phyloP scores from a whole-genome alignment of 2,797 vertebrate species.

The Rhinoraja longicauda region DNA sequence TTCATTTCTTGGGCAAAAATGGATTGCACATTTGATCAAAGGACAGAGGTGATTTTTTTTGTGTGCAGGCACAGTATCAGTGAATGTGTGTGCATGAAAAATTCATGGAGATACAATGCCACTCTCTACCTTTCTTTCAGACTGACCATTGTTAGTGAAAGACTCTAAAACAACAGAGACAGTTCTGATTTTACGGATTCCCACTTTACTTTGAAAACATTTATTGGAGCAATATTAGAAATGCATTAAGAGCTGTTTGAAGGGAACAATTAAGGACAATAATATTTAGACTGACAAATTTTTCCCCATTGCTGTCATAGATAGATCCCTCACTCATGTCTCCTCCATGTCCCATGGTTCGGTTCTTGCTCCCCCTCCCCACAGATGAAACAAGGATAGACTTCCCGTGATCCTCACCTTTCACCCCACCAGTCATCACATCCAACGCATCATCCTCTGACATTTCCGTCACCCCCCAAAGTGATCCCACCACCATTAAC shows the following conservation, averaged over 20 bases:
- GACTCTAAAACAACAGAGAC: background rate
- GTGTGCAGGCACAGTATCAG: background rate
- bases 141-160: background rate
- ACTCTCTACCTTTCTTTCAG: background rate
- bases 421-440: too few species aligned
- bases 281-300: background rate
- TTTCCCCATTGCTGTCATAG: background rate
- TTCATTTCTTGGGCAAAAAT: background rate
- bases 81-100: background rate
- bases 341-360: too few species aligned
- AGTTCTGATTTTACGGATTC: conserved; percentile 18
- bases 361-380: too few species aligned
- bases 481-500: too few species aligned
- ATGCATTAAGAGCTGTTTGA: background rate
- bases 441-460: too few species aligned
- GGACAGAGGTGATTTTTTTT: background rate
- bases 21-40: background rate
- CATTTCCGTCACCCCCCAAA: too few species aligned
- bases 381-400: too few species aligned
- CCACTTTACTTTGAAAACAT: background rate
- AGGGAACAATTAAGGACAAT: background rate
- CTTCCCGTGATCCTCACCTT: too few species aligned
- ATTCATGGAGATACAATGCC: background rate
- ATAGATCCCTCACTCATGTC: too few species aligned
- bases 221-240: background rate